phyloP scores from a whole-genome alignment of 2,888 invertebrate species.

The Pegoplata infirma region DNA sequence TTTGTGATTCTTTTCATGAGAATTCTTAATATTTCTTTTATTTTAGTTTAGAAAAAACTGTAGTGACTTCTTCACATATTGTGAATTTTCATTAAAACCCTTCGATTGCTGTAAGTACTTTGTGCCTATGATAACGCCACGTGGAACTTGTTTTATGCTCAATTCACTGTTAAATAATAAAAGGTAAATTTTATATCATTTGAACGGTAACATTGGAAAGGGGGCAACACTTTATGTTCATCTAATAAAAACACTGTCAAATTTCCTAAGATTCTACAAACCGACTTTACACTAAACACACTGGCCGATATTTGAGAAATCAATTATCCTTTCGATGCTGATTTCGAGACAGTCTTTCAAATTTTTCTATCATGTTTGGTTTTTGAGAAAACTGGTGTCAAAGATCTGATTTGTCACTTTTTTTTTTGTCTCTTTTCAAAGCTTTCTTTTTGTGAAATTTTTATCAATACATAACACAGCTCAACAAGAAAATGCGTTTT shows the following conservation, averaged over 20 bases:
- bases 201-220: not conserved
- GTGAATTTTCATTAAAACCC: constrained; percentile 79
- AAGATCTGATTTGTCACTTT: not conserved
- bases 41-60: constrained; percentile 78
- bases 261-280: too few species aligned
- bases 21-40: not conserved
- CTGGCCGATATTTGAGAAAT: too few species aligned
- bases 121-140: constrained; percentile 80
- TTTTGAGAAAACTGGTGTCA: too few species aligned
- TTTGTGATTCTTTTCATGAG: too few species aligned
- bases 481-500: too few species aligned
- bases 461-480: too few species aligned
- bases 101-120: constrained; percentile 84
- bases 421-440: too few species aligned
- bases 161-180: constrained; percentile 82
- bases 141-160: constrained; percentile 81
- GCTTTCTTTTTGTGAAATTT: too few species aligned
- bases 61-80: constrained; percentile 78
- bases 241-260: not conserved
- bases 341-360: too few species aligned
- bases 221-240: not conserved
- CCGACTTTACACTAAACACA: too few species aligned
- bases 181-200: constrained; percentile 68
- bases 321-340: too few species aligned
- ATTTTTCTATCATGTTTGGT: too few species aligned